These are phyloP conservation scores for Tipula vernalis DNA, from an alignment of 2,888 invertebrate genomes.

Conservation along the genomic window DNA sequence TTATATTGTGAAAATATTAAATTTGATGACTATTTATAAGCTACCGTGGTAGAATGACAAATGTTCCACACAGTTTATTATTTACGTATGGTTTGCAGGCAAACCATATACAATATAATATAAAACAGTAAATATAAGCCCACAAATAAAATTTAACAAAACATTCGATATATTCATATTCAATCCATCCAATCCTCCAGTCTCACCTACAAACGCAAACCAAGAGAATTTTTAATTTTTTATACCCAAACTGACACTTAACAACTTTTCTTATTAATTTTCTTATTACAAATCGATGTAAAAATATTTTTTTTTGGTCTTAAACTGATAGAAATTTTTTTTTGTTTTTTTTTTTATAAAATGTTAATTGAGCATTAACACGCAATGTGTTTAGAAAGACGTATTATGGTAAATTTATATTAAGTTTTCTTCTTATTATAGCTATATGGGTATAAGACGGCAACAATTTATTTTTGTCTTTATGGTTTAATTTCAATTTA, in stretches of 20 bases:
- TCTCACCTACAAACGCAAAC: background rate
- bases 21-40: background rate
- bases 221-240: background rate
- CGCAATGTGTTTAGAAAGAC: constrained; percentile 4
- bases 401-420: background rate
- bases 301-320: background rate
- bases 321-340: background rate
- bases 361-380: background rate
- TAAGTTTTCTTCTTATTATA: background rate
- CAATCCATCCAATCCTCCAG: background rate
- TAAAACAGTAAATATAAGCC: background rate
- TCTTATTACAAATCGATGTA: constrained; percentile 4
- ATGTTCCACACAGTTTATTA: background rate
- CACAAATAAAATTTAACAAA: background rate
- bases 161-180: background rate
- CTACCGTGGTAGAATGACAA: background rate
- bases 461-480: background rate
- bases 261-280: background rate
- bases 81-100: background rate
- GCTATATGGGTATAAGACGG: background rate
- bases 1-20: background rate
- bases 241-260: background rate
- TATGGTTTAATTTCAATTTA: background rate
- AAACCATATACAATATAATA: background rate
- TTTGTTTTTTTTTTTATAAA: background rate